These are phyloP conservation scores for Drosophila arawakana DNA, from an alignment of 1,140 invertebrate species.

Conservation along the genomic window DNA sequence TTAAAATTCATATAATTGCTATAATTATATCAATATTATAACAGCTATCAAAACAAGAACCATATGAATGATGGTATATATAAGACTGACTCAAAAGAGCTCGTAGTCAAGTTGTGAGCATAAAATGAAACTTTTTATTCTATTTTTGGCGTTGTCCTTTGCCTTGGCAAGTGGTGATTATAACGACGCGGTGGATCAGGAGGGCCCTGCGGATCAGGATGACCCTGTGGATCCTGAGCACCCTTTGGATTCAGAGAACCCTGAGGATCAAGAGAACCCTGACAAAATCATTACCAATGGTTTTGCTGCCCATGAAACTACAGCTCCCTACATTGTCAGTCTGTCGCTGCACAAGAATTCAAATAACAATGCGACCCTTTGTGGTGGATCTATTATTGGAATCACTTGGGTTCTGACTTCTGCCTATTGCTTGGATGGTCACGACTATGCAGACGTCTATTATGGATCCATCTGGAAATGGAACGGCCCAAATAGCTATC, in stretches of 20 bases:
- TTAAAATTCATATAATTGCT: too few species aligned
- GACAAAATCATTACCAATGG: slow-evolving; percentile 62
- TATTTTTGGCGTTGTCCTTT: too few species aligned
- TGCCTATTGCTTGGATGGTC: slow-evolving; percentile 85
- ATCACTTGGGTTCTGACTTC: slow-evolving; percentile 86
- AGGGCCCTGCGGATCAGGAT: too few species aligned
- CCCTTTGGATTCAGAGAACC: neutral
- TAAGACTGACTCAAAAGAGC: too few species aligned
- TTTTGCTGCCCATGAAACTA: slow-evolving; percentile 66
- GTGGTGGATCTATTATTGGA: slow-evolving; percentile 87
- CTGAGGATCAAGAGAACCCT: slow-evolving; percentile 3
- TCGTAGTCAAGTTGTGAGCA: too few species aligned
- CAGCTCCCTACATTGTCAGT: slow-evolving; percentile 85
- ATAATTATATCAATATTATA: too few species aligned
- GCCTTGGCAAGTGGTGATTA: too few species aligned
- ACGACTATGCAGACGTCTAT: slow-evolving; percentile 52
- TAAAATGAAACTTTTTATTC: too few species aligned
- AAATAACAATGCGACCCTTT: slow-evolving; percentile 54
- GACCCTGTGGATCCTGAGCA: too few species aligned
- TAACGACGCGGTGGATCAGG: too few species aligned
- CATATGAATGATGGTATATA: too few species aligned
- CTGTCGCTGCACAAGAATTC: slow-evolving; percentile 74
- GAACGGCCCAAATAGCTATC: slow-evolving; percentile 28
- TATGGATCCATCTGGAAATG: slow-evolving; percentile 63
- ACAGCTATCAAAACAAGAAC: too few species aligned